Evolutionary conservation across 2,888 invertebrate genomes (phyloP), one percentile per base, ranked within the genome.

Genomic region (Tolmerus cingulatus): DNA sequence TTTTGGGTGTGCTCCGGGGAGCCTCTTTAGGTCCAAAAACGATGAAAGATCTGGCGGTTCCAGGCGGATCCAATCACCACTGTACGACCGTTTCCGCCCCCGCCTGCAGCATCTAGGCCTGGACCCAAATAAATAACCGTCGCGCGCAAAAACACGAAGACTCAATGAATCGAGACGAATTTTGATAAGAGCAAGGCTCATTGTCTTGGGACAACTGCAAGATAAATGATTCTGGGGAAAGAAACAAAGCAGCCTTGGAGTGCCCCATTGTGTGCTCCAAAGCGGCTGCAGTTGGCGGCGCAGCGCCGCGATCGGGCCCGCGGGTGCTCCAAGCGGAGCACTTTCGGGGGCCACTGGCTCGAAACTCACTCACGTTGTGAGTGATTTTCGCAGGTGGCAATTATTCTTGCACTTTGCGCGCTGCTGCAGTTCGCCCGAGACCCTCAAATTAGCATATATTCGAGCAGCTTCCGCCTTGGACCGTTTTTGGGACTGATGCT

Each of bases 131-230:
- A 66, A 84, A 57, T 27, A 84, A 84, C 66, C 66, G 66, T 40
- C 74, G 3, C 19, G 40, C 30, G 40, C 79, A 46, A 43, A 40
- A 34, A 23, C 84, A 84, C 84, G 84, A 84, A 84, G 84, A 84
- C 40, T 74, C 84, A 84, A 84, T 84, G 84, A 84, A 84, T 84
- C 84, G 84, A 84, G 84, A 84, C 84, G 84, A 74, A 84, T 84
- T 84, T 74, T 84, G 84, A 84, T 84, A 84, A 84, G 84, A 57
- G 66, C 74, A 74, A 57, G 51, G 74, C 84, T 84, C 66, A 84
- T 84, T 84, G 84, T 84, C 84, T 84, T 23, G 23, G 84, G 84
- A 84, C 84, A 84, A 84, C 84, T 84, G 14, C 84, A 84, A 84
- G 84, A 84, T 84, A 84, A 84, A 81, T 81, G 81, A 37, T 84